A percentile compares a stretch with the other conserved stretches of the same genome.
phyloP scores from a whole-genome alignment of 2,888 invertebrate species.

The Copidosoma aretas region DNA sequence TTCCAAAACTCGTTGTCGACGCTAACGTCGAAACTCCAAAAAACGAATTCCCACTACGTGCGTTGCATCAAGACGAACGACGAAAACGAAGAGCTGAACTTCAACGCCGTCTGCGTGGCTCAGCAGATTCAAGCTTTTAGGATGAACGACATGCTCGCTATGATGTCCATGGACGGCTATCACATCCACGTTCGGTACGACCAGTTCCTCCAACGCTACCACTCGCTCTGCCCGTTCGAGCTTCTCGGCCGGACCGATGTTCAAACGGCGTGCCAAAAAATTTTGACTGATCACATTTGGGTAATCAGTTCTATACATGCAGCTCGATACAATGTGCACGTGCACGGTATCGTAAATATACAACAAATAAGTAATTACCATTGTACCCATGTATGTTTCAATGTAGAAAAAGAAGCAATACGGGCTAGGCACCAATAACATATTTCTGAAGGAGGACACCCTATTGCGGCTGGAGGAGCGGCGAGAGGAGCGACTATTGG shows the following conservation, averaged over 20 bases:
- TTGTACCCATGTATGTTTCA: no score
- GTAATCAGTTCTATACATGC: not conserved
- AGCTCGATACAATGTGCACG: no score
- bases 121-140: slow-evolving; percentile 90
- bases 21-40: slow-evolving; percentile 75
- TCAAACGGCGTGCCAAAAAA: slow-evolving; percentile 73
- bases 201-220: slow-evolving; percentile 83
- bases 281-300: slow-evolving; percentile 56
- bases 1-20: slow-evolving; percentile 70
- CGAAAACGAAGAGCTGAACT: slow-evolving; percentile 70
- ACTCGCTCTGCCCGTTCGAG: slow-evolving; percentile 80
- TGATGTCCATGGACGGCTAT: slow-evolving; percentile 98
- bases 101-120: slow-evolving; percentile 72
- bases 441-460: slow-evolving; percentile 2
- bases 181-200: slow-evolving; percentile 81
- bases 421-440: not conserved
- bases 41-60: slow-evolving; percentile 97
- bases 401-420: not conserved
- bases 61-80: slow-evolving; percentile 93
- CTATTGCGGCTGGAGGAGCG: not conserved
- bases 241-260: slow-evolving; percentile 73
- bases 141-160: slow-evolving; percentile 94
- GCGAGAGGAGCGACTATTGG: not conserved
- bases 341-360: no score
- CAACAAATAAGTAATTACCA: no score